A percentile compares a stretch with the other conserved stretches of the same genome.
These are phyloP conservation scores for Lacerta bilineata DNA, from an alignment of 2,797 vertebrate genomes.

Conservation along the genomic window DNA sequence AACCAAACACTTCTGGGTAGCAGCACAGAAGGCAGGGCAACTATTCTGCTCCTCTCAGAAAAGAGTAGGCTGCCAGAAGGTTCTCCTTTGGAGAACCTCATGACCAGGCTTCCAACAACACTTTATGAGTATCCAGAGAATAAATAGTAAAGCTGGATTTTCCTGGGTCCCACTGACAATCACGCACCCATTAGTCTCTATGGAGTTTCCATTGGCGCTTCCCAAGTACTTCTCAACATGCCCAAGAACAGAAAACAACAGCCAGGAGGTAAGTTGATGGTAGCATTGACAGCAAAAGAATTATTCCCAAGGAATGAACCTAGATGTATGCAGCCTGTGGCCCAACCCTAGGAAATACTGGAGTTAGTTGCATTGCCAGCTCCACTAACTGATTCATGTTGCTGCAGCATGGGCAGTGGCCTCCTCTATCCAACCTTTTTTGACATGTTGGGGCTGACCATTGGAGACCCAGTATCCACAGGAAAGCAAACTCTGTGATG, in stretches of 20 bases:
- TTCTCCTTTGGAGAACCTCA: background rate
- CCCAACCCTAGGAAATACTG: background rate
- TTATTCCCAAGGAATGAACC: background rate
- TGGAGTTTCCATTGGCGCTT: background rate
- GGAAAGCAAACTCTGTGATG: background rate
- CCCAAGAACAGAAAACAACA: background rate
- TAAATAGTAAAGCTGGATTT: constrained; percentile 17
- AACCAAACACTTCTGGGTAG: background rate
- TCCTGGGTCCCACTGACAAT: background rate
- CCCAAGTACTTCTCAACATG: background rate
- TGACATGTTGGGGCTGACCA: background rate
- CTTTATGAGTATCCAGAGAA: constrained; percentile 34
- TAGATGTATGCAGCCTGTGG: background rate
- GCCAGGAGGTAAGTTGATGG: background rate
- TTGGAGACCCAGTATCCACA: background rate
- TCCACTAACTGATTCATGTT: constrained; percentile 12
- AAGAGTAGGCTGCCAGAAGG: no score
- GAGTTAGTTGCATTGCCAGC: background rate
- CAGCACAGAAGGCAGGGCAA: background rate
- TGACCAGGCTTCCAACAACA: background rate
- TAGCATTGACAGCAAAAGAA: constrained; percentile 20
- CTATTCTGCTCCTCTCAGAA: background rate
- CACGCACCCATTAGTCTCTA: background rate
- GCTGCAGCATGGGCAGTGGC: background rate
- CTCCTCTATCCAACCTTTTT: fast-evolving